Percentiles rank a stretch among this genome's conserved stretches.
phyloP scores from a whole-genome alignment of 2,113 vertebrate species.

The Tapirus terrestris region DNA sequence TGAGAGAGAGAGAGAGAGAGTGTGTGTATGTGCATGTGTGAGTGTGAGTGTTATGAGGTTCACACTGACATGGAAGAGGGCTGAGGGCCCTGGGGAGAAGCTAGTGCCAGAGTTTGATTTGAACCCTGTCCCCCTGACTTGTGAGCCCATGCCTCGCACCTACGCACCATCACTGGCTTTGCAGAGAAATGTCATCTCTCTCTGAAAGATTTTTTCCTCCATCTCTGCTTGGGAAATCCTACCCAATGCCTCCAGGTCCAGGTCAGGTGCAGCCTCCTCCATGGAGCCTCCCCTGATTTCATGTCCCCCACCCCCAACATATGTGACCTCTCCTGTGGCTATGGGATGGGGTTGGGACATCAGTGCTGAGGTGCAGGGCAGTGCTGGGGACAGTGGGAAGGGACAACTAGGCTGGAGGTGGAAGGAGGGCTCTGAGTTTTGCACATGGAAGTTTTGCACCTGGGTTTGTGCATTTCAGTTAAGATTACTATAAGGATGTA shows the following conservation, averaged over 20 bases:
- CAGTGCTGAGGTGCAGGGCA: neutral
- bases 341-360: neutral
- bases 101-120: neutral
- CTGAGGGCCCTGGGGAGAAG: neutral
- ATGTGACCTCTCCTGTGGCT: neutral
- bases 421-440: slow-evolving; percentile 20
- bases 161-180: neutral
- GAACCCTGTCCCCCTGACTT: neutral
- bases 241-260: neutral
- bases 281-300: neutral
- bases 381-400: neutral
- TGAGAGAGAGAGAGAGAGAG: neutral
- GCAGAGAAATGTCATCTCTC: neutral
- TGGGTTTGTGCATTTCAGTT: neutral
- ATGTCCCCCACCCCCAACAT: neutral
- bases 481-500: neutral
- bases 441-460: neutral
- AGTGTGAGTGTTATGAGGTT: neutral
- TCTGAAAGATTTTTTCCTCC: neutral
- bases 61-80: neutral
- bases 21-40: neutral
- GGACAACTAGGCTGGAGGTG: neutral
- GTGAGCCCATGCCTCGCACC: neutral
- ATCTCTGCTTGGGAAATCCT: slow-evolving; percentile 17
- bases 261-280: neutral